Base-by-base conservation (phyloP, 2,888 invertebrate species). In the Cryptocheilus praepositus region DNA sequence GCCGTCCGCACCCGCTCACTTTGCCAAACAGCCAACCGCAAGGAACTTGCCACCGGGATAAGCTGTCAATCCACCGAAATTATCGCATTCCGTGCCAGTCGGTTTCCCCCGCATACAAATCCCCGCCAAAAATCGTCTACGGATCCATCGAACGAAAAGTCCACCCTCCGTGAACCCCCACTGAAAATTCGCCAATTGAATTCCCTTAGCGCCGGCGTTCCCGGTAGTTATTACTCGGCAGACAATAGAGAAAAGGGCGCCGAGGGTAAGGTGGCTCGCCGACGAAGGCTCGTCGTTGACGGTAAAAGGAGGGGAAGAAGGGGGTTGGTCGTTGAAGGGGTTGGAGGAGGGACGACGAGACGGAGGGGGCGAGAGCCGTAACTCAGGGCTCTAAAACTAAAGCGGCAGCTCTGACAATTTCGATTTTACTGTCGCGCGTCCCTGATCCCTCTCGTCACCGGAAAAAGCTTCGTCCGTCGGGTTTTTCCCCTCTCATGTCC, bases 361-460 rank as follows among this genome's bases (percentile, higher is more conserved):
- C 59, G 44, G 25, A n/a, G 61, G 68, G 49, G 54, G 68, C 63
- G 70, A 67, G 64, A 74, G 76, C 54, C 74, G 76, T 82, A 84
- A 83, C 75, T 75, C 77, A 67, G 64, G 80, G 83, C 82, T 83
- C 82, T 86, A 85, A 86, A 86, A 84, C 84, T 83, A 83, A 85
- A 84, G 81, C 83, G 82, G 81, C 80, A 81, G 80, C 81, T 82
- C 83, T 83, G 83, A 86, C 85, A 85, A 85, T 86, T 87, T 85
- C 83, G 86, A 86, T 86, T 87, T 86, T 84, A 85, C 81, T 84
- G 80, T 79, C 84, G 81, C 80, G 74, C 80, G 68, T 69, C 73
- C 75, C 80, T 77, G 84, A 82, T 84, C 81, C 80, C 78, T 74
- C 81, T 76, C 78, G 76, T 77, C 70, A 71, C 69, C 22, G 70